Evolutionary conservation across 2,888 invertebrate genomes (phyloP), one percentile per base, ranked within the genome.

Genomic region (Ethmia dodecea): DNA sequence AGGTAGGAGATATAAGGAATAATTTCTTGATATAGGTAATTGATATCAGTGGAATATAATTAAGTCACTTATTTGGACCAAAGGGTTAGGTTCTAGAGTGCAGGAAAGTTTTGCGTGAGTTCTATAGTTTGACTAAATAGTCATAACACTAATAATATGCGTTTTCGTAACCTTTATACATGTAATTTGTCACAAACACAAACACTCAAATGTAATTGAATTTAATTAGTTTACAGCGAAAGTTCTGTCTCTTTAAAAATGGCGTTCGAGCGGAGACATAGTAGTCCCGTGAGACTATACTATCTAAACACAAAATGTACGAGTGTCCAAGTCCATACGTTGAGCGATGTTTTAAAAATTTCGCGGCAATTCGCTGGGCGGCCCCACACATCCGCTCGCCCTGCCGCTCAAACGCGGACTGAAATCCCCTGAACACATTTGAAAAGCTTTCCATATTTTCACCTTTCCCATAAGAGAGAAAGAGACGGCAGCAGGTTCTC

Each of bases 341-440:
- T 56, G 58, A 55, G 49, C 61, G 66, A 62, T 73, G 59, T 60
- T 64, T 57, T 46, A 59, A 47, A 32, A 39, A 37, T 31, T 40
- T 37, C 43, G 50, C 49, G 49, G 49, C 42, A 42, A 47, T 28
- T 30, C 28, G 43, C 37, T 38, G 48, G 52, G 60, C 65, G 65
- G 60, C 40, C 47, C 42, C 40, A 43, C 48, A 66, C 74, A 52
- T 63, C 77, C 75, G 64, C 62, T 47, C 67, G 62, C 64, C 67
- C 55, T 55, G 75, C 79, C 81, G 81, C 79, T 58, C 64, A 50
- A 64, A 56, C 79, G 80, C 84, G 81, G 75, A 83, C 83, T 81
- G 73, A 76, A 74, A 53, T 11, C 6, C 11, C 26, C 11, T 26
- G 46, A 56, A 47, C 42, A 46, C 56, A 60, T 61, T 60, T 69